Percentiles rank a stretch among this genome's conserved stretches.
These are phyloP conservation scores for Donacobius atricapilla DNA, from an alignment of 2,113 vertebrate species.

Conservation along the genomic window DNA sequence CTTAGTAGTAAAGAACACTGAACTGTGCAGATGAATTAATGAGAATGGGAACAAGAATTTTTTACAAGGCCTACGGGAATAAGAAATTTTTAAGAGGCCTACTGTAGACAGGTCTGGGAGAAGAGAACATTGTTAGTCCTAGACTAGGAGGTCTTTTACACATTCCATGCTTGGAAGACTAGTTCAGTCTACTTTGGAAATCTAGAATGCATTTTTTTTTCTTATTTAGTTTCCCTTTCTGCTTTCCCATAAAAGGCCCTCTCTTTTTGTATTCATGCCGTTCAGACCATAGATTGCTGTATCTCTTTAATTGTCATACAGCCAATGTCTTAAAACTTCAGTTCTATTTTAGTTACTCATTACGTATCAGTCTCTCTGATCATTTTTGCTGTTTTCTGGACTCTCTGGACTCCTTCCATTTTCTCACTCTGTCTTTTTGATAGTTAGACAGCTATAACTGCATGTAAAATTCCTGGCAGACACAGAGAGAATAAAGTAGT, in stretches of 20 bases:
- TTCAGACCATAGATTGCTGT: background rate
- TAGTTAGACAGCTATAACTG: background rate
- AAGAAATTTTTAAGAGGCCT: background rate
- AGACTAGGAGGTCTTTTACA: background rate
- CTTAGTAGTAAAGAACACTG: background rate
- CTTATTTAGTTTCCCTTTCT: background rate
- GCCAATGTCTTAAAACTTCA: constrained; percentile 26
- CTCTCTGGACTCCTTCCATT: background rate
- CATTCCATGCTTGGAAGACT: background rate
- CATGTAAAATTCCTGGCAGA: background rate
- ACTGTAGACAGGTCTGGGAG: background rate
- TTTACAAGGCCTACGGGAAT: background rate
- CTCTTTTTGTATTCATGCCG: background rate
- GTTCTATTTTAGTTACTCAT: constrained; percentile 49
- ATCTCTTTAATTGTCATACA: constrained; percentile 27
- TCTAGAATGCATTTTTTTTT: background rate
- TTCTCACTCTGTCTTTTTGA: background rate
- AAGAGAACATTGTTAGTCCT: background rate
- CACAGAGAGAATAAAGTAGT: background rate
- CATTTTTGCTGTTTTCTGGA: background rate
- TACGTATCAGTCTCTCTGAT: background rate
- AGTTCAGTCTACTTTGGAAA: background rate
- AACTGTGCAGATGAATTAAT: background rate
- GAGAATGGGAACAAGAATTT: background rate
- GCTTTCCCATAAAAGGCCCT: background rate